Evolutionary conservation across 53 echinoderm and acorn worm species (phyloP).

Genomic region (Temnopleurus reevesii): DNA sequence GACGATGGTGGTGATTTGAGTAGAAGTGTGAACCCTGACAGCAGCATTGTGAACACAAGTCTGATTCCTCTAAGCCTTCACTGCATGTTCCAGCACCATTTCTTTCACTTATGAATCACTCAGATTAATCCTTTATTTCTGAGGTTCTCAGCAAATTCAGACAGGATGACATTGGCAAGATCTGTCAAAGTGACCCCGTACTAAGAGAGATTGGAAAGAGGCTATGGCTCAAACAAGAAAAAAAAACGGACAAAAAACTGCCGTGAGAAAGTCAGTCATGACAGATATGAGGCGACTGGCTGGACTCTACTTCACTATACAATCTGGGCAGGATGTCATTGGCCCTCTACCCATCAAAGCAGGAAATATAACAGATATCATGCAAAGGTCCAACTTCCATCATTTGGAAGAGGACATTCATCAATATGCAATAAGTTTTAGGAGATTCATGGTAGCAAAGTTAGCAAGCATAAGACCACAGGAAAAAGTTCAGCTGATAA

Average conservation of each 20-base stretch:
- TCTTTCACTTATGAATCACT: no score
- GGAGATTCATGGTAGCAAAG: no score
- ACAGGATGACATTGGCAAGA: conserved; percentile 33
- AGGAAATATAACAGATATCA: conserved; percentile 61
- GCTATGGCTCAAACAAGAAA: conserved; percentile 64
- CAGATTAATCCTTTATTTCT: no score
- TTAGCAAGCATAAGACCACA: no score
- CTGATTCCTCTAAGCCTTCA: no score
- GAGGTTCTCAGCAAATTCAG: conserved; percentile 45
- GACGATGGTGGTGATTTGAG: no score
- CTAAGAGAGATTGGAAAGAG: conserved; percentile 59
- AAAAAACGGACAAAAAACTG: conserved; percentile 66
- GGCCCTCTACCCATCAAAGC: conserved; percentile 56
- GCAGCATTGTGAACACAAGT: no score
- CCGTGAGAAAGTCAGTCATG: conserved; percentile 76
- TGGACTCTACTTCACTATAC: conserved; percentile 62
- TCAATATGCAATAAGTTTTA: no score
- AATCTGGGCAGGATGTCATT: conserved; percentile 51
- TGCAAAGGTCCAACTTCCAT: conserved; percentile 64
- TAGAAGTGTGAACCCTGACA: no score
- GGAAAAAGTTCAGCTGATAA: no score
- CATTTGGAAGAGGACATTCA: conserved; percentile 71
- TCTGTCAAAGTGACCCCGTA: conserved; percentile 27
- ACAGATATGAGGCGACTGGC: conserved; percentile 73
- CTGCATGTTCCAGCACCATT: no score